Evolutionary conservation across 2,113 vertebrate genomes (phyloP).

Genomic region (Microtus pennsylvanicus): DNA sequence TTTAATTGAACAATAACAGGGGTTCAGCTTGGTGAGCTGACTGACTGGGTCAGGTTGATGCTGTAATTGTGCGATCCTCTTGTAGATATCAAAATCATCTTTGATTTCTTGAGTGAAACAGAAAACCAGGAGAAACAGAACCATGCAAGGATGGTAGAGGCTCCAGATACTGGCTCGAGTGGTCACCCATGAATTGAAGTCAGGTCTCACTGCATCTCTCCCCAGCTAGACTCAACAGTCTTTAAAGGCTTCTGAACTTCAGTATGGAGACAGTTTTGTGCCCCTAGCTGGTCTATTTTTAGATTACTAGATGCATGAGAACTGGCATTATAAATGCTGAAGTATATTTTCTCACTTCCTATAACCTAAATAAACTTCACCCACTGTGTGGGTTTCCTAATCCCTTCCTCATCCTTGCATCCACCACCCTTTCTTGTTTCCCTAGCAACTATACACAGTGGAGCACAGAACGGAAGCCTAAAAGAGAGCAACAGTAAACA

Average conservation of each 20-base stretch:
- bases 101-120: neutral
- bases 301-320: neutral
- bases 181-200: neutral
- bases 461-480: neutral
- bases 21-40: neutral
- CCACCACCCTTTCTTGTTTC: neutral
- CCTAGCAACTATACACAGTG: constrained; percentile 6
- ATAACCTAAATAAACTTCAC: constrained; percentile 23
- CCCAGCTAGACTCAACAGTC: neutral
- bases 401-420: neutral
- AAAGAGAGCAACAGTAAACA: neutral
- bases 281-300: neutral
- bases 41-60: neutral
- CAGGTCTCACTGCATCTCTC: neutral
- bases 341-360: neutral
- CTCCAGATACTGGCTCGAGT: neutral
- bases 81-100: neutral
- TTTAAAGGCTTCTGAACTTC: neutral
- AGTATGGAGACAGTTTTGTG: neutral
- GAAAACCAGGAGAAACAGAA: neutral
- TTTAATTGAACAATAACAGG: neutral
- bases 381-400: constrained; percentile 24
- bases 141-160: neutral
- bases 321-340: neutral
- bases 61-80: neutral